These are phyloP conservation scores for Zaprionus davidi DNA, from an alignment of 1,140 invertebrate genomes.

Conservation along the genomic window DNA sequence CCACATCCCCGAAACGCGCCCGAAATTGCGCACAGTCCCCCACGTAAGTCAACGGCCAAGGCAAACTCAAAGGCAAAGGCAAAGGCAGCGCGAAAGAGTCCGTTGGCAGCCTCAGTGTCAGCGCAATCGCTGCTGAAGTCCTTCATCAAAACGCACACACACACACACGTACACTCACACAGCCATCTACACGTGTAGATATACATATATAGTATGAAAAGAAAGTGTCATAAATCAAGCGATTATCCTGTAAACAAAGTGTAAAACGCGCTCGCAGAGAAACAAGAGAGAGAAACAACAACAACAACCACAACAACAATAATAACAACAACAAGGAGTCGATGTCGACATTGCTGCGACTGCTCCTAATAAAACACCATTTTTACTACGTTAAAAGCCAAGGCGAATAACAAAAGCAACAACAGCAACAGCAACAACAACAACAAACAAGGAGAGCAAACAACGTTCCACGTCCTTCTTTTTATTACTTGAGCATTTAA, in stretches of 20 bases:
- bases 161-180: slow-evolving; percentile 22
- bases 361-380: slow-evolving; percentile 52
- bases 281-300: slow-evolving; percentile 9
- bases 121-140: slow-evolving; percentile 29
- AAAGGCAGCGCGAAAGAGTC: slow-evolving; percentile 51
- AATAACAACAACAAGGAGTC: slow-evolving; percentile 45
- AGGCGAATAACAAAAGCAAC: slow-evolving; percentile 24
- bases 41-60: slow-evolving; percentile 42
- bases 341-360: slow-evolving; percentile 8
- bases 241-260: slow-evolving; percentile 83
- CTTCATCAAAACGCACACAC: slow-evolving; percentile 51
- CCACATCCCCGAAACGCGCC: slow-evolving; percentile 23
- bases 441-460: slow-evolving; percentile 23
- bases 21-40: slow-evolving; percentile 51
- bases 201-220: slow-evolving; percentile 48
- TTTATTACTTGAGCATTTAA: slow-evolving; percentile 72
- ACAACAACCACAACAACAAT: slow-evolving; percentile 23
- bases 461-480: slow-evolving; percentile 39
- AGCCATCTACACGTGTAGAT: slow-evolving; percentile 37
- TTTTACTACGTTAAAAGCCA: slow-evolving; percentile 49
- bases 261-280: slow-evolving; percentile 62
- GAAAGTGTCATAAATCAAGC: slow-evolving; percentile 80
- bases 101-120: slow-evolving; percentile 33
- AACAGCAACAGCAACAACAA: slow-evolving; percentile 21
- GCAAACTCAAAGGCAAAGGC: slow-evolving; percentile 34